A percentile compares a stretch with the other conserved stretches of the same genome.
Conservation (phyloP, 2,113 vertebrate species). For the Macquaria australasica region DNA sequence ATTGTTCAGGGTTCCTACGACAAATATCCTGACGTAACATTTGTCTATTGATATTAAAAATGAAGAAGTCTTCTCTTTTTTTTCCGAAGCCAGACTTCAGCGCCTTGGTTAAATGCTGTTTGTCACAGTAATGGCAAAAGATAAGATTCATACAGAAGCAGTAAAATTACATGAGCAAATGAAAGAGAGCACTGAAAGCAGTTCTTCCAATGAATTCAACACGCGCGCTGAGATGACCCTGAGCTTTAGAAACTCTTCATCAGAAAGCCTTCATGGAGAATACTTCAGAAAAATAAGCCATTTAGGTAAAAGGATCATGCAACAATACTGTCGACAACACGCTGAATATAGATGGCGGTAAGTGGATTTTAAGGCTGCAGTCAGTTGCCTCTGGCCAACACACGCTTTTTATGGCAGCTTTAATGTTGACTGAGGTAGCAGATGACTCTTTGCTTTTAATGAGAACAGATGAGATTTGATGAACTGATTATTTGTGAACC, state of each 20-base stretch:
- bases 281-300: neutral
- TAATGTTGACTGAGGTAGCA: neutral
- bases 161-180: neutral
- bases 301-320: neutral
- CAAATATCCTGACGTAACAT: neutral
- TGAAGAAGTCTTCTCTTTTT: neutral
- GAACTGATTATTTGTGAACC: neutral
- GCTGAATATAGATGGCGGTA: neutral
- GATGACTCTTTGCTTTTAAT: constrained; percentile 4
- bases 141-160: neutral
- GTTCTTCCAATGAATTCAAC: neutral
- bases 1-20: neutral
- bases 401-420: neutral
- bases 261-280: constrained; percentile 1
- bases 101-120: neutral
- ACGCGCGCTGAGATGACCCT: neutral
- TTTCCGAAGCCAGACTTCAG: neutral
- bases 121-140: neutral
- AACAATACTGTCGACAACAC: neutral
- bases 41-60: neutral
- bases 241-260: constrained; percentile 2
- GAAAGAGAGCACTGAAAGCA: constrained; percentile 1
- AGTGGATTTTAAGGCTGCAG: constrained; percentile 19
- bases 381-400: neutral
- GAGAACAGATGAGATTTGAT: neutral